Conservation (phyloP, 2,113 vertebrate species). For the Podilymbus podiceps region DNA sequence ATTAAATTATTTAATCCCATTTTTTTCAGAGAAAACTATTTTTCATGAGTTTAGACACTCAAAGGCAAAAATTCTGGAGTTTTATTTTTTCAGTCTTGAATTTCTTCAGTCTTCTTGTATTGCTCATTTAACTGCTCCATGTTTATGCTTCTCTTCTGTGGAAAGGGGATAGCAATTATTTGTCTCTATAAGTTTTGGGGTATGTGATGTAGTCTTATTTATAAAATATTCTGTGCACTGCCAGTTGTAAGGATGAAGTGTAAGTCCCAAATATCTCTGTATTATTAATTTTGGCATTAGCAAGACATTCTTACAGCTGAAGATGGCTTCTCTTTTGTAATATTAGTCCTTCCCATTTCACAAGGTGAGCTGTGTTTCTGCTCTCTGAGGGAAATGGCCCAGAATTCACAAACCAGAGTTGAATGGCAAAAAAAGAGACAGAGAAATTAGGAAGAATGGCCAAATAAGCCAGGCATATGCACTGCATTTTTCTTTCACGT, state of each 20-base stretch:
- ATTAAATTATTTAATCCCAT: background rate
- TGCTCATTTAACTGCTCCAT: background rate
- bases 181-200: background rate
- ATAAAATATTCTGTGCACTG: background rate
- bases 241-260: background rate
- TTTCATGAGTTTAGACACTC: background rate
- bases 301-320: background rate
- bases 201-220: background rate
- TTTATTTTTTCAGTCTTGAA: background rate
- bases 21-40: background rate
- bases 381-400: background rate
- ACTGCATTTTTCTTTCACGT: background rate
- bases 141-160: background rate
- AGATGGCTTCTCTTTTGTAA: background rate
- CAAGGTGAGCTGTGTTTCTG: background rate
- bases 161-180: background rate
- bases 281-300: conserved; percentile 5
- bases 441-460: background rate
- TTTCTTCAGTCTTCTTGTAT: background rate
- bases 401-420: background rate
- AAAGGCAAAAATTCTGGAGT: background rate
- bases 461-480: background rate
- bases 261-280: background rate
- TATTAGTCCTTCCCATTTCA: background rate
- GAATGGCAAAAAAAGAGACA: background rate